Conservation (phyloP, 2,888 invertebrate genomes). For the Baccha elongata region DNA sequence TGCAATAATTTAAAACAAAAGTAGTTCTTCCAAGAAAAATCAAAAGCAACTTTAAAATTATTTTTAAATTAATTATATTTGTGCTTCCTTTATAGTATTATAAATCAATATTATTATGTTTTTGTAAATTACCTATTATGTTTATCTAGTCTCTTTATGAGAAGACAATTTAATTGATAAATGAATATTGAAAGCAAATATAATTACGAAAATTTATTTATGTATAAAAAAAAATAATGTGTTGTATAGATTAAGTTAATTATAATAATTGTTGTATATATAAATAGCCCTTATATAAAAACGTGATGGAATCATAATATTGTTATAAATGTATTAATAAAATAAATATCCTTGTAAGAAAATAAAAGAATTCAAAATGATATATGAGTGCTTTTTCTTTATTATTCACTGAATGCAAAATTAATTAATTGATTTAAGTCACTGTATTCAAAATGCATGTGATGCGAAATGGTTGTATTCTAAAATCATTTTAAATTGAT, state of each 20-base stretch:
- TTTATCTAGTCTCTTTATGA: constrained; percentile 71
- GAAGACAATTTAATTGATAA: constrained; percentile 35
- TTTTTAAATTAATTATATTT: neutral
- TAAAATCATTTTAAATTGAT: too few relatives aligned
- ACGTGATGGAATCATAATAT: constrained; percentile 64
- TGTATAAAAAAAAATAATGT: constrained; percentile 1
- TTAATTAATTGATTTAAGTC: too few relatives aligned
- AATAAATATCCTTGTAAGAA: constrained; percentile 39
- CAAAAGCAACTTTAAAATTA: neutral
- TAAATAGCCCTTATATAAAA: constrained; percentile 44
- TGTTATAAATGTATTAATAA: constrained; percentile 41
- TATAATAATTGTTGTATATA: constrained; percentile 50
- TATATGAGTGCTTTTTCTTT: neutral
- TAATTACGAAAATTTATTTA: neutral
- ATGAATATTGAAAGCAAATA: neutral
- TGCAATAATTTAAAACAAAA: constrained; percentile 50
- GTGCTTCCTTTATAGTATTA: constrained; percentile 41
- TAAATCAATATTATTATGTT: neutral
- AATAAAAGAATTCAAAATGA: constrained; percentile 32
- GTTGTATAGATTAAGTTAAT: constrained; percentile 30
- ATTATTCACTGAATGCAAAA: neutral
- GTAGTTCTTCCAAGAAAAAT: constrained; percentile 58
- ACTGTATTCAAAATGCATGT: too few relatives aligned
- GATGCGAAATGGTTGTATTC: too few relatives aligned
- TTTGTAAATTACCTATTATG: constrained; percentile 34